These are phyloP conservation scores for Falco punctatus DNA, from an alignment of 2,113 vertebrate species.

Conservation along the genomic window DNA sequence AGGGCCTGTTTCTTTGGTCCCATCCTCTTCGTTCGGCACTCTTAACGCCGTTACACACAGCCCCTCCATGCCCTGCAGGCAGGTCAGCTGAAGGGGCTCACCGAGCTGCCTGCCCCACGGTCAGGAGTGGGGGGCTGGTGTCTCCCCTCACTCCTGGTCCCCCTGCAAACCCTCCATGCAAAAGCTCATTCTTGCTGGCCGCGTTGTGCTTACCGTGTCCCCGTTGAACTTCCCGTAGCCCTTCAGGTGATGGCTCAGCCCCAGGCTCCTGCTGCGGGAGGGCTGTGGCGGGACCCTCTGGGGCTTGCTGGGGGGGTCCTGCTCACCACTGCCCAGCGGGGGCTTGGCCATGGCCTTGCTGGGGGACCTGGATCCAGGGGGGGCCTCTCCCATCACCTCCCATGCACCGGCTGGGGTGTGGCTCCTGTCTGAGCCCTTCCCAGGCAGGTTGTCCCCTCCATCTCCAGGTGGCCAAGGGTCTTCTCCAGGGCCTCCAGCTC, in stretches of 20 bases:
- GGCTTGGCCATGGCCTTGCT: neutral
- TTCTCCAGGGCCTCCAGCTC: neutral
- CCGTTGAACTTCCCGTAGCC: constrained; percentile 58
- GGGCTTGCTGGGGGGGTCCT: neutral
- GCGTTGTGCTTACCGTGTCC: constrained; percentile 50
- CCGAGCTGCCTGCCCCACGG: accelerated
- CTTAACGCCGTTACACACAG: accelerated
- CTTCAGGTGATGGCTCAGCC: constrained; percentile 18
- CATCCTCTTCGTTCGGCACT: accelerated
- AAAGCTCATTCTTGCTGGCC: accelerated
- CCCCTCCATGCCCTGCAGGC: neutral
- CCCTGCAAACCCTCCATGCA: neutral
- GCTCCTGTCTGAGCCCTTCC: neutral
- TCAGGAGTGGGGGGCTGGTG: accelerated
- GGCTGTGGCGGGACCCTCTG: neutral
- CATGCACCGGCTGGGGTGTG: accelerated
- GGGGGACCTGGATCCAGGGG: neutral
- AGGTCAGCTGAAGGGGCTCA: neutral
- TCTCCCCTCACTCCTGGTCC: accelerated
- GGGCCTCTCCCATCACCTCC: neutral
- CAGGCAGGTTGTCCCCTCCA: neutral
- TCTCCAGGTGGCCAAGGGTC: neutral
- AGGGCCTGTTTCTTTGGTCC: neutral
- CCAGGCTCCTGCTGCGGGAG: neutral
- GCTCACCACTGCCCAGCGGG: neutral